phyloP scores from a whole-genome alignment of 2,797 vertebrate genomes.

The Schizothorax lantsangensis region DNA sequence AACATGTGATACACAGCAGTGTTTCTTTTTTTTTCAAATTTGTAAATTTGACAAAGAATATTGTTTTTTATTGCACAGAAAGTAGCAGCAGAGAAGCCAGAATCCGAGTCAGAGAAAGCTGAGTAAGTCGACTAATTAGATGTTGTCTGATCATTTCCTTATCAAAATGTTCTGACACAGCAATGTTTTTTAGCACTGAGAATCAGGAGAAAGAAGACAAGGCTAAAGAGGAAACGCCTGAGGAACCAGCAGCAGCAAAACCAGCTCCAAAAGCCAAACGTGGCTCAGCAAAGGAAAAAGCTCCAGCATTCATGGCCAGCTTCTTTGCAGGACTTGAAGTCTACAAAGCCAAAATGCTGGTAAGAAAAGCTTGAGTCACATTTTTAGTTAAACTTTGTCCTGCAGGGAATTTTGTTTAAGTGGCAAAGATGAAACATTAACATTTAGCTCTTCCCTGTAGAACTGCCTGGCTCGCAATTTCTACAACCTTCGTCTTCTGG shows the following conservation, averaged over 20 bases:
- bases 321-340: conserved; percentile 89
- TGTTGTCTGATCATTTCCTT: neutral
- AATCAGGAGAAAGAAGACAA: conserved; percentile 93
- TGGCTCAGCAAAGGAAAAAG: conserved; percentile 82
- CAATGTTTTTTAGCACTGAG: conserved; percentile 80
- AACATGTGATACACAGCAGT: neutral
- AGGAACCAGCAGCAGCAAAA: conserved; percentile 77
- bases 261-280: conserved; percentile 79
- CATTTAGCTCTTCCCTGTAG: conserved; percentile 74
- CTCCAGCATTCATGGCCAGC: conserved; percentile 88
- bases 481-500: conserved; percentile 97
- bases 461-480: conserved; percentile 98
- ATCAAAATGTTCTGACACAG: neutral
- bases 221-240: conserved; percentile 82
- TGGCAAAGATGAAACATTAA: neutral
- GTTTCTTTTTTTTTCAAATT: conserved; percentile 15
- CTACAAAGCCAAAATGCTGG: conserved; percentile 90
- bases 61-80: conserved; percentile 68
- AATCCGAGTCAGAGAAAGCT: conserved; percentile 90
- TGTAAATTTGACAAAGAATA: neutral
- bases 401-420: neutral
- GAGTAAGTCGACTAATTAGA: conserved; percentile 85
- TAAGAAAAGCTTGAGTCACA: conserved; percentile 67
- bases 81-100: conserved; percentile 79
- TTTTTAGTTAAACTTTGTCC: neutral